phyloP scores from a whole-genome alignment of 2,113 vertebrate species.

The Motacilla alba region DNA sequence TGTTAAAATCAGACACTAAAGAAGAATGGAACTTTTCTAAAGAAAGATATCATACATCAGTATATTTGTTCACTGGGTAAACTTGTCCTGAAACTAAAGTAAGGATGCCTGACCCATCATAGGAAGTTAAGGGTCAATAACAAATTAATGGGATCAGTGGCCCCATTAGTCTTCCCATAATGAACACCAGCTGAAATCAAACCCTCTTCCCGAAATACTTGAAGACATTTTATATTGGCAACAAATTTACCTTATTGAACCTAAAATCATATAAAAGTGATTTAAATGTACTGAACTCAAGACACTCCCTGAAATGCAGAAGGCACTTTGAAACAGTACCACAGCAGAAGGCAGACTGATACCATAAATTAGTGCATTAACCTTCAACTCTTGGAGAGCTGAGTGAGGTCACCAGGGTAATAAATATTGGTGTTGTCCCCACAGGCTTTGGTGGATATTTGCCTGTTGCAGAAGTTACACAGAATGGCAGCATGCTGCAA shows the following conservation, averaged over 20 bases:
- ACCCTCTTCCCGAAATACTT: slow-evolving; percentile 14
- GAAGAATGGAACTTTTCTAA: slow-evolving; percentile 5
- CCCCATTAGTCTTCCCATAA: slow-evolving; percentile 63
- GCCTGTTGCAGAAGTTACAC: neutral
- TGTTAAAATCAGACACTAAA: slow-evolving; percentile 1
- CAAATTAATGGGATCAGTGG: slow-evolving; percentile 62
- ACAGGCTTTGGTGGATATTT: neutral
- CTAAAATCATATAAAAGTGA: slow-evolving; percentile 53
- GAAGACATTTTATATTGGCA: slow-evolving; percentile 47
- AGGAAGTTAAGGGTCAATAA: slow-evolving; percentile 58
- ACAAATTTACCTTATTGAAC: slow-evolving; percentile 44
- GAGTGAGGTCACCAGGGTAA: neutral
- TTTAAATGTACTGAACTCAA: slow-evolving; percentile 42
- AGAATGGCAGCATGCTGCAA: neutral
- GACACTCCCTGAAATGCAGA: neutral
- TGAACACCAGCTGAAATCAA: slow-evolving; percentile 21
- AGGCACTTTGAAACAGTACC: neutral
- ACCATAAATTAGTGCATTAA: neutral
- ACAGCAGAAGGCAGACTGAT: neutral
- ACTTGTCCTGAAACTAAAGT: slow-evolving; percentile 24
- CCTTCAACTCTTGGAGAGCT: neutral
- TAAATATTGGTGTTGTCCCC: neutral
- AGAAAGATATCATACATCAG: neutral
- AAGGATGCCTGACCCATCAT: neutral
- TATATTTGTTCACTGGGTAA: slow-evolving; percentile 4